Evolutionary conservation across 2,113 vertebrate species (phyloP).

Genomic region (Aleadryas rufinucha): DNA sequence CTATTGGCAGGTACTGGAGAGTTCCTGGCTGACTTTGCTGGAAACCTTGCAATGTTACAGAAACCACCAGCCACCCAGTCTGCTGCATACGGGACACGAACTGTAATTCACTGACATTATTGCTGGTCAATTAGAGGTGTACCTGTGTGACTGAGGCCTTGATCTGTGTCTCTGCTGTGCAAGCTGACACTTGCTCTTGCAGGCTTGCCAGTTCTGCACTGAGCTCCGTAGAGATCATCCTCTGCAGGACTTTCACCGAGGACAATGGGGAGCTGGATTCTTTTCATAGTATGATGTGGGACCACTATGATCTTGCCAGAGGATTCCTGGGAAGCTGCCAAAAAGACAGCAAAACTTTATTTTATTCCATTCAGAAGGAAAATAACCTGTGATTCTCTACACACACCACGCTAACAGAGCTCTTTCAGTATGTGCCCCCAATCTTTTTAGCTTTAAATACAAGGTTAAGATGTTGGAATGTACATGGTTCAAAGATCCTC

Average conservation of each 20-base stretch:
- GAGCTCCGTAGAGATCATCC: background rate
- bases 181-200: background rate
- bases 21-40: conserved; percentile 19
- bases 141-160: background rate
- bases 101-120: background rate
- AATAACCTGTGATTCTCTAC: conserved; percentile 8
- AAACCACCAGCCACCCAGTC: background rate
- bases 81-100: background rate
- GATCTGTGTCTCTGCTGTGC: background rate
- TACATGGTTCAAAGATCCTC: background rate
- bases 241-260: background rate
- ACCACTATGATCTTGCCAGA: background rate
- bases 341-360: conserved; percentile 13
- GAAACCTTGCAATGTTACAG: background rate
- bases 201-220: background rate
- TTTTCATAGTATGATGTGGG: background rate
- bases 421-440: background rate
- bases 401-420: background rate
- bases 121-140: conserved; percentile 17
- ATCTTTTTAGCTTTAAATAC: background rate
- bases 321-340: conserved; percentile 18
- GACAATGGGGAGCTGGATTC: background rate
- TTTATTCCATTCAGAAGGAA: conserved; percentile 21
- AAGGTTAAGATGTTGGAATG: conserved; percentile 25
- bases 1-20: background rate